Base-by-base conservation (phyloP, 2,113 vertebrate genomes). In the Malurus melanocephalus region DNA sequence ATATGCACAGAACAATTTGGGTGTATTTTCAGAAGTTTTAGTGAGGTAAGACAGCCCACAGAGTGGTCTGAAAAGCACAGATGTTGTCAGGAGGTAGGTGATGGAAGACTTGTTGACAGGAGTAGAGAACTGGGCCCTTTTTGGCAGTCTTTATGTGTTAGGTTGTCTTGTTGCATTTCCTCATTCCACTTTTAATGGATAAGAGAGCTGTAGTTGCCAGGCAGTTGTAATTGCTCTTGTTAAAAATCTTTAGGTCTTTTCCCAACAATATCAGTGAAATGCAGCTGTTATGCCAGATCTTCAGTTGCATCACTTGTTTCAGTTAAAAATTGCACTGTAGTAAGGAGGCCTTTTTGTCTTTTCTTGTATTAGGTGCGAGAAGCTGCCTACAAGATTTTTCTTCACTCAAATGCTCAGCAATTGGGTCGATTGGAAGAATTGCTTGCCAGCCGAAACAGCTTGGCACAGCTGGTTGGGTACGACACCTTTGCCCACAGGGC, bases 331-430 rank as follows among this genome's bases (percentile, higher is more conserved):
- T 32, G 4, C 23, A 26, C 10, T 60, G 19, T 87, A 40, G 32
- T 76, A 40, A 57, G 77, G 24, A 64, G 42, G 33, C 28, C 21
- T 83, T 80, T 78, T 79, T n/a, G 6, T 11, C 21, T 59, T 78
- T 12, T 1, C 20, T 22, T 52, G 28, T 76, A 24, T 66, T 71
- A 99, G 99, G 98, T 99, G 18, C 97, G 99, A 88, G 99, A 99
- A 96, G 98, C 98, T 32, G 99, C 99, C 72, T 99, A 99, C 94
- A 98, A 98, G 96, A 96, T 99, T 92, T 99, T 99, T 80, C 98
- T 99, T 20, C 98, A 99, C 88, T 98, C 99, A 13, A 98, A 98
- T 19, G 24, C 94, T 52, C 96, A 97, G 18, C 96, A 99, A 51
- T 24, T 99, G 97, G 92, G 82, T 8, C 97, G 98, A 48, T 96